Evolutionary conservation across 2,888 invertebrate genomes (phyloP), one percentile per base, ranked within the genome.

Genomic region (Hirtodrosophila alboralis): DNA sequence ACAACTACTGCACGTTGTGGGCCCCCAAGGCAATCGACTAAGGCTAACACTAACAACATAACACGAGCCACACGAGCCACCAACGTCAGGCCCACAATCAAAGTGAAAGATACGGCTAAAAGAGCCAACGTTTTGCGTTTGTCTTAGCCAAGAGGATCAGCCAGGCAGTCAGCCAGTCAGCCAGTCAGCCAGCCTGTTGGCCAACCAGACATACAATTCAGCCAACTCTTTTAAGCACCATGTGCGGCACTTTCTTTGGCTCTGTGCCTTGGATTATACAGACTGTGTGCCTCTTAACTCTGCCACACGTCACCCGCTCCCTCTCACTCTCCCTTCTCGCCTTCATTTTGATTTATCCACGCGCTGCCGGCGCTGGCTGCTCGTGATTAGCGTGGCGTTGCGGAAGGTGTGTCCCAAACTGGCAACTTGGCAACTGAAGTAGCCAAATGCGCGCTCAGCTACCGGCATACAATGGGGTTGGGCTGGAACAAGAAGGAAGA

Each of bases 321-420:
- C 33, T 27, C 34, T 40, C 21, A 30, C 34, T 14, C 65, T 57
- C 75, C 53, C 72, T 62, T 79, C 68, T 76, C 23, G 59, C 40
- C 63, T 75, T 60, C 86, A 85, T 85, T 83, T 83, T 83, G 81
- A 87, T 83, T 87, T 83, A 83, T 83, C 81, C 81, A 83, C 86
- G 86, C 87, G 81, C 81, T 81, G 66, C 30, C 75, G 84, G 77
- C 86, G 70, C 79, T 75, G 65, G 53, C 53, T 52, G 41, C 75
- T 72, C 80, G 78, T 87, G 81, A 83, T 83, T 83, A 83, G 86
- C 80, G 86, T 81, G 87, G 80, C 87, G 86, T 85, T 87, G 61
- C 44, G 36, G 84, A 70, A 86, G 86, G 86, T 84, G 81, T 81
- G 81, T 83, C 87, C 86, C 86, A 85, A 87, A 83, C 87, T 87